Evolutionary conservation across 2,888 invertebrate species (phyloP).

Genomic region (Leucoma salicis): DNA sequence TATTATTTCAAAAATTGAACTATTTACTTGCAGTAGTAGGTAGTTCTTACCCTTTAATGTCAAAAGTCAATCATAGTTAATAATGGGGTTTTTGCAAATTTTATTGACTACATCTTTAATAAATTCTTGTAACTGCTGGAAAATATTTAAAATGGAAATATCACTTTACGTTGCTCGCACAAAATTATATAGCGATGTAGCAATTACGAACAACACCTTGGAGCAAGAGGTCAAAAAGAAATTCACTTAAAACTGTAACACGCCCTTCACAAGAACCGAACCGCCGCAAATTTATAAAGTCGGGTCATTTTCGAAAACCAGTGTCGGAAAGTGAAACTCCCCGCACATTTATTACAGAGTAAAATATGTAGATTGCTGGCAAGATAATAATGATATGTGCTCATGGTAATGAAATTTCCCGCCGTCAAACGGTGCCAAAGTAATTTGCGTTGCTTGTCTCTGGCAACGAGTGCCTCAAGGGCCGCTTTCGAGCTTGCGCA

Average conservation of each 20-base stretch:
- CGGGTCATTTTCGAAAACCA: slow-evolving; percentile 80
- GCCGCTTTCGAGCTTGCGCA: slow-evolving; percentile 81
- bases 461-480: slow-evolving; percentile 76
- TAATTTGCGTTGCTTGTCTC: slow-evolving; percentile 81
- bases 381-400: slow-evolving; percentile 83
- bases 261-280: slow-evolving; percentile 70
- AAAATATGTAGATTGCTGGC: slow-evolving; percentile 81
- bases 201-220: slow-evolving; percentile 76
- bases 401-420: slow-evolving; percentile 82
- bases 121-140: slow-evolving; percentile 24
- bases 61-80: neutral
- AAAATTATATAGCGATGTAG: slow-evolving; percentile 68
- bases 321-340: slow-evolving; percentile 81
- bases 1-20: too few relatives aligned
- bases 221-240: slow-evolving; percentile 80
- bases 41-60: neutral
- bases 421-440: slow-evolving; percentile 82
- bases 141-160: slow-evolving; percentile 56
- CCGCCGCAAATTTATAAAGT: slow-evolving; percentile 68
- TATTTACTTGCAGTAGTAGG: too few relatives aligned
- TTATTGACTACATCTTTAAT: slow-evolving; percentile 5
- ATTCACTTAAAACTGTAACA: slow-evolving; percentile 81
- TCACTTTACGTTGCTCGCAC: slow-evolving; percentile 68
- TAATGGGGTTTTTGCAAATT: neutral
- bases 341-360: slow-evolving; percentile 78